Evolutionary conservation across 2,113 vertebrate species (phyloP).

Genomic region (Naja naja): DNA sequence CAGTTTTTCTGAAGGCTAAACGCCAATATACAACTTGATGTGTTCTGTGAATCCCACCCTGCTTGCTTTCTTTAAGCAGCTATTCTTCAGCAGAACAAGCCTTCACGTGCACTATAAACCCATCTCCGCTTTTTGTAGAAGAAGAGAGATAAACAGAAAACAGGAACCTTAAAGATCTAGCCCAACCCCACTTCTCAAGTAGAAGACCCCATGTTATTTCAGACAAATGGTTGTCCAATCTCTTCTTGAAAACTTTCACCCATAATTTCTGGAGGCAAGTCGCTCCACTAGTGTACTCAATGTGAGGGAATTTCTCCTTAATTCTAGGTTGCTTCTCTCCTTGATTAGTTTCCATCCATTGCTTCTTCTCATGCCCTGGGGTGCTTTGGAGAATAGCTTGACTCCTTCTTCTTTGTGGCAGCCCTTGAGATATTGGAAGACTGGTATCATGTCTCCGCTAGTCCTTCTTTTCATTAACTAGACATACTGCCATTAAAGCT

Average conservation of each 20-base stretch:
- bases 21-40: background rate
- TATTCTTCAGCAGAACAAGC: background rate
- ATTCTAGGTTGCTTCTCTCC: background rate
- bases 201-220: background rate
- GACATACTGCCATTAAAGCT: background rate
- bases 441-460: background rate
- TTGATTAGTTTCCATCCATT: background rate
- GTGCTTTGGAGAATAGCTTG: background rate
- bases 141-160: background rate
- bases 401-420: background rate
- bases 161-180: background rate
- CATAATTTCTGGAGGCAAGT: background rate
- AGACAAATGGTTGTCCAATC: no score
- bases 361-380: background rate
- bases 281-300: background rate
- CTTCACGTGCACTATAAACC: background rate
- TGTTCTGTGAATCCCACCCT: background rate
- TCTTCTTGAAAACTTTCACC: no score
- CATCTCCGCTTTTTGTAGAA: background rate
- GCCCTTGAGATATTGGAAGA: background rate
- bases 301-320: background rate
- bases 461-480: background rate
- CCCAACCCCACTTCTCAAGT: background rate
- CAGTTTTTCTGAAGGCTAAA: background rate
- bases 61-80: background rate